Percentiles rank a stretch among this genome's conserved stretches.
phyloP scores from a whole-genome alignment of 2,113 vertebrate species.

The Platycercus adscitus region DNA sequence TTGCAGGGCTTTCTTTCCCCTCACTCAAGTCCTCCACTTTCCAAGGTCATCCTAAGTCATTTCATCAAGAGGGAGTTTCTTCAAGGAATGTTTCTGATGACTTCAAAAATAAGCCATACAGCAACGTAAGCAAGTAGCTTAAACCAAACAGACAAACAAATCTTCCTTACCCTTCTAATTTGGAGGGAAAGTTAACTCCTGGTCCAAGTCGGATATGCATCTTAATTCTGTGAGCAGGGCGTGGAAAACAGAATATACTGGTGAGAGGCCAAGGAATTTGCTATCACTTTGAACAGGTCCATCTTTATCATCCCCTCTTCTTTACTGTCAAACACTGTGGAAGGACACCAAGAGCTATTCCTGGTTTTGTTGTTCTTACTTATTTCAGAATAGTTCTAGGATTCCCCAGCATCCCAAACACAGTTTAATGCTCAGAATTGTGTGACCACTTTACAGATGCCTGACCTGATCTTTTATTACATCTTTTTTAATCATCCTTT shows the following conservation, averaged over 20 bases:
- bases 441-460: not conserved
- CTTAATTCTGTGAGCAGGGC: not conserved
- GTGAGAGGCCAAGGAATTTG: not conserved
- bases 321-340: not conserved
- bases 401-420: not conserved
- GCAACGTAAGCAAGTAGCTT: fast-evolving
- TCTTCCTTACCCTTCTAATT: not conserved
- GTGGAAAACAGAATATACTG: not conserved
- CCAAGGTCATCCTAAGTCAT: not conserved
- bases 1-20: not conserved
- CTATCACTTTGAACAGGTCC: not conserved
- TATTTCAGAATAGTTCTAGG: not conserved
- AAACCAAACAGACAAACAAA: not conserved
- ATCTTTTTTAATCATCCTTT: not conserved
- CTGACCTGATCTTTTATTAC: not conserved
- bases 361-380: not conserved
- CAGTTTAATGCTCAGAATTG: not conserved
- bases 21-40: not conserved
- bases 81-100: not conserved
- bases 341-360: not conserved
- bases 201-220: not conserved
- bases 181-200: not conserved
- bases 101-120: not conserved
- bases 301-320: not conserved
- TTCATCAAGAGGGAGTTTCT: not conserved